Evolutionary conservation across 2,113 vertebrate genomes (phyloP).

Genomic region (Corydoras maculifer): DNA sequence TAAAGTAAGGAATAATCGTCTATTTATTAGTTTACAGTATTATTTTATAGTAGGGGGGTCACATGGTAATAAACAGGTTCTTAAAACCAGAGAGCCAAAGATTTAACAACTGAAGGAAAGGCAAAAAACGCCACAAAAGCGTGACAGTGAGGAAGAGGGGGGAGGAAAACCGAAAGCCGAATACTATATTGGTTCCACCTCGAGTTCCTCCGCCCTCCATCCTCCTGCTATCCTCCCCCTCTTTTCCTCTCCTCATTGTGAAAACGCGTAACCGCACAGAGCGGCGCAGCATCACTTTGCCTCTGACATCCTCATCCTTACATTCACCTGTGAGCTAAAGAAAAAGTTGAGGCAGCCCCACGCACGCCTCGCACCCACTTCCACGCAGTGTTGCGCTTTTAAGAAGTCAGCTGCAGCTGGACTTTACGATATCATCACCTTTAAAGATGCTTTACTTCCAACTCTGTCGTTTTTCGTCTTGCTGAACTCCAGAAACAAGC

Average conservation of each 20-base stretch:
- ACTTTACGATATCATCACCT: no score
- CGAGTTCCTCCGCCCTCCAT: neutral
- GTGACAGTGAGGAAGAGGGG: neutral
- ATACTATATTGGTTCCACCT: slow-evolving; percentile 8
- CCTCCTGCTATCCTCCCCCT: neutral
- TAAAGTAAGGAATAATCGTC: no score
- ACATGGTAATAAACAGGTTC: no score
- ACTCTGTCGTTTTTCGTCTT: no score
- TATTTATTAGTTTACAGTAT: no score
- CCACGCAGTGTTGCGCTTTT: neutral
- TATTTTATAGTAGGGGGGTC: no score
- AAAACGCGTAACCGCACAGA: neutral
- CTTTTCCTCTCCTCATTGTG: neutral
- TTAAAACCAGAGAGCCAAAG: neutral
- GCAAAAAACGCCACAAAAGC: neutral
- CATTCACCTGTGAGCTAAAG: neutral
- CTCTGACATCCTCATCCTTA: neutral
- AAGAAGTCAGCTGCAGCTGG: neutral
- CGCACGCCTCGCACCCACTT: neutral
- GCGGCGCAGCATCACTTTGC: neutral
- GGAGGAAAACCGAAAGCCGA: neutral
- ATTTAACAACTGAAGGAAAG: neutral
- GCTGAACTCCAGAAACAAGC: no score
- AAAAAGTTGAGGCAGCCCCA: neutral
- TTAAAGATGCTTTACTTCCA: no score